Percentiles rank a stretch among this genome's conserved stretches.
phyloP scores from a whole-genome alignment of 1,140 invertebrate genomes.

The Bombus huntii region DNA sequence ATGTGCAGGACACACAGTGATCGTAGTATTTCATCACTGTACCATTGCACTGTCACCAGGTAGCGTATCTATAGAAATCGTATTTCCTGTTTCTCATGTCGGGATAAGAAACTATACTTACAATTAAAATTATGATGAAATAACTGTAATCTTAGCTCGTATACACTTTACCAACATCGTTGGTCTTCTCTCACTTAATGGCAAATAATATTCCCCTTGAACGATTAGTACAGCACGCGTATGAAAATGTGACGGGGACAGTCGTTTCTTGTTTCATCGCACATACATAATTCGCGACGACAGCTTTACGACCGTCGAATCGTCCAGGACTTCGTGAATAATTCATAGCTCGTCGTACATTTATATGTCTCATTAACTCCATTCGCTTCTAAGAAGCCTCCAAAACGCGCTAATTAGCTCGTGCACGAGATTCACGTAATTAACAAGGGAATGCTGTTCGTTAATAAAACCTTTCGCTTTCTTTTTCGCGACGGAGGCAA shows the following conservation, averaged over 20 bases:
- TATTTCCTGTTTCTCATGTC: neutral
- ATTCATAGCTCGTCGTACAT: conserved; percentile 29
- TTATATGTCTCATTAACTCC: conserved; percentile 40
- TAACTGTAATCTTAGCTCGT: neutral
- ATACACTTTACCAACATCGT: too few relatives aligned
- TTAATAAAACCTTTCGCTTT: conserved; percentile 12
- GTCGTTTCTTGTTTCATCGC: neutral
- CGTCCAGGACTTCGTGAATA: conserved; percentile 7
- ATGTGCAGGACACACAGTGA: neutral
- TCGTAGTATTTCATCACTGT: neutral
- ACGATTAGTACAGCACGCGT: neutral
- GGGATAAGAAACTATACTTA: neutral
- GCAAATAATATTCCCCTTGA: neutral
- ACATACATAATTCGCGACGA: conserved; percentile 7
- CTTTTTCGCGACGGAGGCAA: neutral
- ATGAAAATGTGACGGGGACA: neutral
- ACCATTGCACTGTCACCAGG: neutral
- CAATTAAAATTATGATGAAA: neutral
- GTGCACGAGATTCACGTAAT: conserved; percentile 29
- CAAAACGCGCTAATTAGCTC: conserved; percentile 44
- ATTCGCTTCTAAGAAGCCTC: conserved; percentile 5
- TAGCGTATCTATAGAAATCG: neutral
- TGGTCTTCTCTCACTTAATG: neutral
- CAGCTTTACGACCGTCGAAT: conserved; percentile 34
- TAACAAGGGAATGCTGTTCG: conserved; percentile 26